A percentile compares a stretch with the other conserved stretches of the same genome.
phyloP scores from a whole-genome alignment of 2,888 invertebrate species.

The Crioceris asparagi region DNA sequence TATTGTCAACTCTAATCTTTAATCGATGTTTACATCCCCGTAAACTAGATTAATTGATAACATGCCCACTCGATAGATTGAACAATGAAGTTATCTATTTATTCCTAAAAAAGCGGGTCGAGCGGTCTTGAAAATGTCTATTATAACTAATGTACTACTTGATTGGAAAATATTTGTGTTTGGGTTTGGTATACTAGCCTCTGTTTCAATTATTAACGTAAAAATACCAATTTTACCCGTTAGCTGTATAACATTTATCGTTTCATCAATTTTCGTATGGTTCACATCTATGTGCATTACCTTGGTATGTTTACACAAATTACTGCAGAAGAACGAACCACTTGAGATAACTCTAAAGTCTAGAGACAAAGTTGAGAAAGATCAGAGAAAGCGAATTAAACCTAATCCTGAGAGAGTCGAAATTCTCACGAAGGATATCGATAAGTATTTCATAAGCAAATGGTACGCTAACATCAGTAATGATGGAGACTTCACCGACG shows the following conservation, averaged over 20 bases:
- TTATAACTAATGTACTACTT: conserved; percentile 9
- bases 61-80: too few species aligned
- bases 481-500: conserved; percentile 38
- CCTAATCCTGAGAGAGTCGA: conserved; percentile 23
- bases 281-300: conserved; percentile 40
- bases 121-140: conserved; percentile 1
- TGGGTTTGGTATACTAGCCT: conserved; percentile 15
- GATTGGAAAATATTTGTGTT: conserved; percentile 19
- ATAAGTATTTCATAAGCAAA: conserved; percentile 38
- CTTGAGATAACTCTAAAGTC: conserved; percentile 33
- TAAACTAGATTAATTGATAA: too few species aligned
- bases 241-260: conserved; percentile 17
- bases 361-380: conserved; percentile 1
- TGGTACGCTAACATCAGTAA: conserved; percentile 43
- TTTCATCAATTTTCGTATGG: conserved; percentile 38
- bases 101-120: too few species aligned
- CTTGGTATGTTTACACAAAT: conserved; percentile 44
- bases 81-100: too few species aligned
- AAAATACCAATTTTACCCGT: conserved; percentile 19
- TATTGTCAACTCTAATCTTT: too few species aligned
- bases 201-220: conserved; percentile 15
- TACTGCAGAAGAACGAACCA: conserved; percentile 44
- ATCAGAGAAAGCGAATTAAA: conserved; percentile 11
- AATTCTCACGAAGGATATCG: conserved; percentile 36
- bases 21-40: too few species aligned